Conservation (phyloP, 2,113 vertebrate species). For the Periophthalmus modestus region DNA sequence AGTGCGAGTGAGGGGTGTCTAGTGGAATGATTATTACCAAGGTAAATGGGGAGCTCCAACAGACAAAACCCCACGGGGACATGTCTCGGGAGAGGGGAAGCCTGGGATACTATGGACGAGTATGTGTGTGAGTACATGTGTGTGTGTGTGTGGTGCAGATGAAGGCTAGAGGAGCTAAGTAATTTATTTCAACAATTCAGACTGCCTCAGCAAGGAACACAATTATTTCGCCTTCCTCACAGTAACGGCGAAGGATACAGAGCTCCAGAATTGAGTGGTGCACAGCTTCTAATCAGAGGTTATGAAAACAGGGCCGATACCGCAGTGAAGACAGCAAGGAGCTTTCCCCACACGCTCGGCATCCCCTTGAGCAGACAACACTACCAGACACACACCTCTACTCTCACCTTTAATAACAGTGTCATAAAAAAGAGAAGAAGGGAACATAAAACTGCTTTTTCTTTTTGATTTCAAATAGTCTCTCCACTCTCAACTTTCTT, state of each 20-base stretch:
- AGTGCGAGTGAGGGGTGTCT: conserved; percentile 64
- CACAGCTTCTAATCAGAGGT: conserved; percentile 76
- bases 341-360: conserved; percentile 33
- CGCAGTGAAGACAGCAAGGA: conserved; percentile 25
- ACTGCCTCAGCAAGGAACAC: conserved; percentile 70
- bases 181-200: conserved; percentile 79
- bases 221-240: conserved; percentile 74
- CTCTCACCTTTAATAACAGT: conserved; percentile 72
- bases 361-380: conserved; percentile 51
- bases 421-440: conserved; percentile 51
- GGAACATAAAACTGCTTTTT: conserved; percentile 46
- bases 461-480: conserved; percentile 40
- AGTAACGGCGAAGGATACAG: conserved; percentile 58
- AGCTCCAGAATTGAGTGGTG: conserved; percentile 69
- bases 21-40: conserved; percentile 76
- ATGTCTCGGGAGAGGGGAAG: conserved; percentile 55
- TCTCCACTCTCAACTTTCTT: conserved; percentile 40
- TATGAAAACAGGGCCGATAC: conserved; percentile 71
- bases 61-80: conserved; percentile 60
- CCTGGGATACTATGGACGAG: conserved; percentile 29
- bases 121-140: conserved; percentile 3
- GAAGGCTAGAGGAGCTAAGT: conserved; percentile 58
- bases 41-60: conserved; percentile 72
- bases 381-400: conserved; percentile 59
- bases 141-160: conserved; percentile 46